Percentiles rank a stretch among this genome's conserved stretches.
Evolutionary conservation across 2,888 invertebrate genomes (phyloP).

Genomic region (Parelbella ahira): DNA sequence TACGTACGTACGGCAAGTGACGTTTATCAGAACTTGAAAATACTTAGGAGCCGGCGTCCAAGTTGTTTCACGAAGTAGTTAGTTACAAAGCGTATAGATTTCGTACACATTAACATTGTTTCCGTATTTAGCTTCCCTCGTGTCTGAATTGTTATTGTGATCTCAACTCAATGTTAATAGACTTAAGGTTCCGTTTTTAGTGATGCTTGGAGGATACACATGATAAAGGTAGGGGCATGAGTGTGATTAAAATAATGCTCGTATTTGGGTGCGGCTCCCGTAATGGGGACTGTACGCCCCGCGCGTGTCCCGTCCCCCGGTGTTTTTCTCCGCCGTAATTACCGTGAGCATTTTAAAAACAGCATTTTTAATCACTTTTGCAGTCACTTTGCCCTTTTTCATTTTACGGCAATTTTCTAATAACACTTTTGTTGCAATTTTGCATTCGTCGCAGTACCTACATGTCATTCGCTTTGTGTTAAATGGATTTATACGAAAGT

Average conservation of each 20-base stretch:
- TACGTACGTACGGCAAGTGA: constrained; percentile 18
- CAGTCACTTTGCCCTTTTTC: constrained; percentile 17
- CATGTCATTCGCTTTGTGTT: background rate
- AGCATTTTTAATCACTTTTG: constrained; percentile 24
- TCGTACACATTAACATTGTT: constrained; percentile 20
- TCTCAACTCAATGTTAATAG: constrained; percentile 1
- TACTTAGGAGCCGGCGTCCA: constrained; percentile 13
- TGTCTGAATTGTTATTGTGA: constrained; percentile 4
- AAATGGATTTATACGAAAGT: too few species aligned
- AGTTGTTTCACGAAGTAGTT: constrained; percentile 14
- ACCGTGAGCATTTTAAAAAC: constrained; percentile 34
- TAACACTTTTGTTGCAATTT: constrained; percentile 5
- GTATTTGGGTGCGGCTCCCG: constrained; percentile 67
- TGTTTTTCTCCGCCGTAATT: constrained; percentile 37
- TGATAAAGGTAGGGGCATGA: constrained; percentile 44
- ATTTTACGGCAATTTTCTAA: constrained; percentile 17
- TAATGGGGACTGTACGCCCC: constrained; percentile 39
- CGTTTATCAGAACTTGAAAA: constrained; percentile 19
- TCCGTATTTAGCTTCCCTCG: constrained; percentile 11
- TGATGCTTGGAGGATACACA: background rate
- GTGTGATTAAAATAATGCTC: constrained; percentile 74
- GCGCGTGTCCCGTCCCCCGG: constrained; percentile 43
- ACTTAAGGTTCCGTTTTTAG: background rate
- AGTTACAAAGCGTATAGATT: constrained; percentile 19
- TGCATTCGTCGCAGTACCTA: background rate